Percentiles rank a stretch among this genome's conserved stretches.
Conservation (phyloP, 2,888 invertebrate species). For the Thalpophila matura region DNA sequence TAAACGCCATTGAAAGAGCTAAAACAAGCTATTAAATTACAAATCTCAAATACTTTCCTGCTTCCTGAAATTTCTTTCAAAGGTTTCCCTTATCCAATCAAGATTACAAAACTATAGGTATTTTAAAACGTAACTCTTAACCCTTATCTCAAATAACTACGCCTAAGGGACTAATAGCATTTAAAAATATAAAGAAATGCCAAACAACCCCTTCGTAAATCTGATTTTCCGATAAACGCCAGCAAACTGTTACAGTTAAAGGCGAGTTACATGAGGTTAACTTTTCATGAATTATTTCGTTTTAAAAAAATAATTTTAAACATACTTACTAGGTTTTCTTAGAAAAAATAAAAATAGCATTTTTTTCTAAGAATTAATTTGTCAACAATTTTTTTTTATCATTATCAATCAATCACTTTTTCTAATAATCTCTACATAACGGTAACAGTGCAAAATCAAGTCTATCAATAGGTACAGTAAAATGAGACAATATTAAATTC, state of each 20-base stretch:
- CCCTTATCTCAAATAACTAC: constrained; percentile 78
- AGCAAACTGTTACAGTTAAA: constrained; percentile 72
- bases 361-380: too few relatives aligned
- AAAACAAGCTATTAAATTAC: background rate
- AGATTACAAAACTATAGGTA: constrained; percentile 29
- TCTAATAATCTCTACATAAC: too few relatives aligned
- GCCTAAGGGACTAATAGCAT: constrained; percentile 85
- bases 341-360: background rate
- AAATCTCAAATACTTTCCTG: background rate
- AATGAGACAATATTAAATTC: too few relatives aligned
- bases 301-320: background rate
- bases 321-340: too few relatives aligned
- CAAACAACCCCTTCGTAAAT: constrained; percentile 77
- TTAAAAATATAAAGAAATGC: constrained; percentile 83
- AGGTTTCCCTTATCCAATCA: constrained; percentile 22
- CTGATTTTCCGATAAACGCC: constrained; percentile 80
- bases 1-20: background rate
- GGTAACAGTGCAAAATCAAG: too few relatives aligned
- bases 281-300: background rate
- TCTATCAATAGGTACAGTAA: too few relatives aligned
- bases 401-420: too few relatives aligned
- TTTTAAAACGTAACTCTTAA: constrained; percentile 58
- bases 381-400: too few relatives aligned
- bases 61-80: too few relatives aligned
- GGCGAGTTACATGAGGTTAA: constrained; percentile 58